A percentile compares a stretch with the other conserved stretches of the same genome.
Evolutionary conservation across 2,113 vertebrate species (phyloP).

Genomic region (Nansenia antarctica): DNA sequence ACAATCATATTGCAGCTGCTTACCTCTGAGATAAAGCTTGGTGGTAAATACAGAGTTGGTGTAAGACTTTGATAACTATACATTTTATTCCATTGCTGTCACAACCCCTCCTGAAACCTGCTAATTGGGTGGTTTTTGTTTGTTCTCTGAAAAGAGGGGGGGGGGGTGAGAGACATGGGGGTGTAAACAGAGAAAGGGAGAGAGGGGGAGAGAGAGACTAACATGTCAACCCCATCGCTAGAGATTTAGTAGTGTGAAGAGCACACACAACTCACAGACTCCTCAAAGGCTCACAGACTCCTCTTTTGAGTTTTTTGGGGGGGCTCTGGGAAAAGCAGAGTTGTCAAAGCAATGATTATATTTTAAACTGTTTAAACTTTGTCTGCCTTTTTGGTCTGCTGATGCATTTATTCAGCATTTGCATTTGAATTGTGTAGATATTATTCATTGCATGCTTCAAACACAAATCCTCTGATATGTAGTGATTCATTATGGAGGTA

Average conservation of each 20-base stretch:
- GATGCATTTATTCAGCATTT: too few relatives aligned
- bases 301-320: constrained; percentile 41
- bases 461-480: too few relatives aligned
- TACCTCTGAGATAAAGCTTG: constrained; percentile 23
- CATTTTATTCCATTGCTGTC: constrained; percentile 63
- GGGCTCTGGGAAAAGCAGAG: constrained; percentile 54
- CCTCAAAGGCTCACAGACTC: constrained; percentile 56
- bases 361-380: too few relatives aligned
- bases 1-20: constrained; percentile 40
- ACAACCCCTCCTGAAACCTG: constrained; percentile 64
- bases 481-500: too few relatives aligned
- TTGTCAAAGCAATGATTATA: constrained; percentile 60
- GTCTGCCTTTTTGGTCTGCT: too few relatives aligned
- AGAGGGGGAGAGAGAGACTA: background rate
- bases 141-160: constrained; percentile 50
- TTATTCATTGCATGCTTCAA: too few relatives aligned
- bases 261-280: too few relatives aligned
- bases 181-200: background rate
- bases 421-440: too few relatives aligned
- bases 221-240: constrained; percentile 52
- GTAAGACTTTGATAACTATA: constrained; percentile 56
- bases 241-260: constrained; percentile 62
- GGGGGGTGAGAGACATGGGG: constrained; percentile 23
- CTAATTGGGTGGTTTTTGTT: constrained; percentile 66
- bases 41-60: constrained; percentile 36